Percentiles rank a stretch among this genome's conserved stretches.
These are phyloP conservation scores for Apogon talboti DNA, from an alignment of 2,797 vertebrate genomes.

Conservation along the genomic window DNA sequence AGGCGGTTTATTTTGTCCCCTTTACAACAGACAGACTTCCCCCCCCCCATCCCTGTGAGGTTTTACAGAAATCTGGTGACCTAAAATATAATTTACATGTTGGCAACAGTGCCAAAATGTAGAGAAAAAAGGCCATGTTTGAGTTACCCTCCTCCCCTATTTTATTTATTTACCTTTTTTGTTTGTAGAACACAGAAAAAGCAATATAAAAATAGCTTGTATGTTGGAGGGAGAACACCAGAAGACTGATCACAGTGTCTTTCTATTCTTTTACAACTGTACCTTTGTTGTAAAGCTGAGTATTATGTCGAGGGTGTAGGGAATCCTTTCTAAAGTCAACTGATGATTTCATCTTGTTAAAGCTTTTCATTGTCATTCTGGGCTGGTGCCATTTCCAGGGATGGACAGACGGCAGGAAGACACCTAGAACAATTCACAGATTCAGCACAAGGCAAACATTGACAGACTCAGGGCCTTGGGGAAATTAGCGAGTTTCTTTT, in stretches of 20 bases:
- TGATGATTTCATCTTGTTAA: background rate
- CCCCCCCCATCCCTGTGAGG: too few species aligned
- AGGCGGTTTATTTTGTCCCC: too few species aligned
- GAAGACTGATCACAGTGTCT: background rate
- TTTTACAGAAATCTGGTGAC: too few species aligned
- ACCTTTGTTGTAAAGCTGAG: background rate
- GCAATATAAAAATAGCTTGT: too few species aligned
- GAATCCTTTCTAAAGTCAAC: background rate
- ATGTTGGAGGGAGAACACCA: too few species aligned
- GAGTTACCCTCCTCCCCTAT: too few species aligned
- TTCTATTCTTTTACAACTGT: background rate
- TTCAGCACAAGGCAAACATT: slow-evolving; percentile 1
- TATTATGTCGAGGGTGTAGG: background rate
- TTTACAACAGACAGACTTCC: too few species aligned
- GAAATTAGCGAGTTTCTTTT: background rate
- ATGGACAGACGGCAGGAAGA: slow-evolving; percentile 8
- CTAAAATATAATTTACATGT: too few species aligned
- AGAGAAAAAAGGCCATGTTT: too few species aligned
- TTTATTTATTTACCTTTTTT: too few species aligned
- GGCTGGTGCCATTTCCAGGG: background rate
- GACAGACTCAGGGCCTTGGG: background rate
- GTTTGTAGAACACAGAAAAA: too few species aligned
- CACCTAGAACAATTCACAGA: background rate
- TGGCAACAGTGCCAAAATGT: too few species aligned
- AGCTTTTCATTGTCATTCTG: slow-evolving; percentile 1